These are phyloP conservation scores for Periophthalmodon schlosseri DNA, from an alignment of 2,113 vertebrate genomes.

Conservation along the genomic window DNA sequence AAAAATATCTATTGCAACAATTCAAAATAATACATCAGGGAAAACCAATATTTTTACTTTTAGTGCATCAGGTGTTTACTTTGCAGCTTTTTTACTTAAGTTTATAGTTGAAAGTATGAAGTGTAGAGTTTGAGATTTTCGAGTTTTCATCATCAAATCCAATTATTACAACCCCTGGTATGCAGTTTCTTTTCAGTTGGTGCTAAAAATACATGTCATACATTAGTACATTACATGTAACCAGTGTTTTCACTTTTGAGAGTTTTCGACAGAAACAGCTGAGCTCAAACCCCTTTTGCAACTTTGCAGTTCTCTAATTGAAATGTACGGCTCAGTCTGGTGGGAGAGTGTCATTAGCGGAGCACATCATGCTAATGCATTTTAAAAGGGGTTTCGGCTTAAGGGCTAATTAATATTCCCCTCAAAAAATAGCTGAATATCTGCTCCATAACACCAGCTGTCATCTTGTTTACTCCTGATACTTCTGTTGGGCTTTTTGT, in stretches of 20 bases:
- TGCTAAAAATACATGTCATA: background rate
- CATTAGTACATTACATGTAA: background rate
- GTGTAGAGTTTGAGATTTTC: too few species aligned
- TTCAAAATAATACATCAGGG: too few species aligned
- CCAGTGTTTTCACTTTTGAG: background rate
- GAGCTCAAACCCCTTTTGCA: constrained; percentile 48
- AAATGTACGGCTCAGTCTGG: constrained; percentile 36
- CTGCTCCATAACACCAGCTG: constrained; percentile 55
- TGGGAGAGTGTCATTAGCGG: constrained; percentile 52
- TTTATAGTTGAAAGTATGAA: too few species aligned
- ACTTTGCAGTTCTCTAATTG: constrained; percentile 41
- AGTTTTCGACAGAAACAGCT: constrained; percentile 34
- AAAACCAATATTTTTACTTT: too few species aligned
- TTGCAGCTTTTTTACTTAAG: too few species aligned
- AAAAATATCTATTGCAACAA: too few species aligned
- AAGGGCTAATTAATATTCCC: constrained; percentile 64
- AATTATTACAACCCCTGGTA: background rate
- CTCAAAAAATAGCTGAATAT: constrained; percentile 34
- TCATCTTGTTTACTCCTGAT: constrained; percentile 27
- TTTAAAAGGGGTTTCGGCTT: constrained; percentile 52
- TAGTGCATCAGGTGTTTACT: too few species aligned
- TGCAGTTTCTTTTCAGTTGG: background rate
- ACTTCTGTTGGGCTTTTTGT: constrained; percentile 12
- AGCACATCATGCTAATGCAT: constrained; percentile 53
- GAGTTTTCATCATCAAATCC: background rate